Base-by-base conservation (phyloP, 2,888 invertebrate genomes). In the Autographa pulchrina region DNA sequence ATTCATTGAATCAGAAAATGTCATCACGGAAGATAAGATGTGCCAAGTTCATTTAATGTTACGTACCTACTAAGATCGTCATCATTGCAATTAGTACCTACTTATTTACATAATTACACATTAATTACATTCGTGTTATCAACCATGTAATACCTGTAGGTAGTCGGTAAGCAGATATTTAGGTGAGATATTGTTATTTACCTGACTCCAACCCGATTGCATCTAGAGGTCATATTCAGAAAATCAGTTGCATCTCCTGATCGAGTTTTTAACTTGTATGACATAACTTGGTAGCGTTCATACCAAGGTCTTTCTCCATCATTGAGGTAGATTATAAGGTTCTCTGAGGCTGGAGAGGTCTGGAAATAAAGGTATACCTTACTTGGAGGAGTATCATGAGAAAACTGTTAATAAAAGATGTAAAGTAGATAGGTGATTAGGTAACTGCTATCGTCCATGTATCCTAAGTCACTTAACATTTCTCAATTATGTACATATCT, bases 241-340 rank as follows among this genome's bases (percentile, higher is more conserved):
- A 99, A 97, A 31, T 97, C 97, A 0, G 90, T 84, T 83, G 97
- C 97, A 74, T 96, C 96, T 35, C 99, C 99, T 1, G 98, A 98
- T 65, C 98, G 96, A 0, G 98, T 98, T 0, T 84, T 88, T 62
- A 98, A 91, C 63, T 96, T 95, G 91, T 98, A 99, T 7, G 98
- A 98, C 85, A 98, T 97, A 0, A 98, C 98, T 90, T 98, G 98
- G 87, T 98, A 98, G n/a, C 98, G 94, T 89, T 98, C 98, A 96
- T 97, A 98, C 98, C 98, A 99, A 0, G 98, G 97, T 63, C 97
- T 94, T 13, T 83, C 79, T 20, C 90, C 89, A 48, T 94, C 92
- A 14, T 89, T 70, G 1, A 97, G 86, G 0, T 97, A 93, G 7
- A 97, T 90, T 77, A 96, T 89, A 59, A 96, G 75, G 86, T 98